Percentiles rank a stretch among this genome's conserved stretches.
These are phyloP conservation scores for Syngnathus floridae DNA, from an alignment of 2,113 vertebrate species.

Conservation along the genomic window DNA sequence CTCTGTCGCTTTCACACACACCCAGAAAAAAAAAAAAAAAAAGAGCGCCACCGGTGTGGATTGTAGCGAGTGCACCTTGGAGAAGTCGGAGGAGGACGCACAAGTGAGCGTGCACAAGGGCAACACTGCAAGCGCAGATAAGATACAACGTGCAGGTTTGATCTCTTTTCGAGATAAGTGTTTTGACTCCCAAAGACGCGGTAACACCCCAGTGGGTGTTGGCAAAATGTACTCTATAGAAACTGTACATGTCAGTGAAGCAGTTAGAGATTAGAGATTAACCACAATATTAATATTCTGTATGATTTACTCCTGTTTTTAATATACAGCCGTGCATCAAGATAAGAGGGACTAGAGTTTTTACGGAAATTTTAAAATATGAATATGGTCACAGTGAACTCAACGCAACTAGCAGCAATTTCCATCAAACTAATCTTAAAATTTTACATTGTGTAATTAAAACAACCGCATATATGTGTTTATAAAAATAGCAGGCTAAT, in stretches of 20 bases:
- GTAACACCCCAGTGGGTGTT: conserved; percentile 54
- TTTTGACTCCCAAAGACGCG: conserved; percentile 51
- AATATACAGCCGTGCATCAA: background rate
- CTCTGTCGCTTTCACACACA: conserved; percentile 7
- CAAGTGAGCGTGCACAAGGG: conserved; percentile 52
- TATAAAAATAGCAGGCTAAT: background rate
- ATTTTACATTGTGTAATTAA: background rate
- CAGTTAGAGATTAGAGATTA: conserved; percentile 28
- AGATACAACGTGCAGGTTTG: conserved; percentile 58
- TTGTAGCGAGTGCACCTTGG: conserved; percentile 48
- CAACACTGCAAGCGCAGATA: conserved; percentile 56
- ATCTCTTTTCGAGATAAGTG: conserved; percentile 64
- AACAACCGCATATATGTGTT: background rate
- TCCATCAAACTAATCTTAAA: too few species aligned
- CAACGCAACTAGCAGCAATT: too few species aligned
- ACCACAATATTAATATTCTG: background rate
- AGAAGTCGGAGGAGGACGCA: conserved; percentile 42
- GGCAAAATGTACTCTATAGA: conserved; percentile 37
- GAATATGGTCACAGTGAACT: background rate
- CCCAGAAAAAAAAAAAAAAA: conserved; percentile 7
- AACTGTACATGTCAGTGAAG: conserved; percentile 37
- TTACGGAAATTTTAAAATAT: too few species aligned
- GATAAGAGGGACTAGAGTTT: too few species aligned
- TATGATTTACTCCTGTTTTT: background rate
- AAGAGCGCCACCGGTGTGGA: conserved; percentile 41